phyloP scores from a whole-genome alignment of 2,113 vertebrate genomes.

The Protobothrops flavoviridis region DNA sequence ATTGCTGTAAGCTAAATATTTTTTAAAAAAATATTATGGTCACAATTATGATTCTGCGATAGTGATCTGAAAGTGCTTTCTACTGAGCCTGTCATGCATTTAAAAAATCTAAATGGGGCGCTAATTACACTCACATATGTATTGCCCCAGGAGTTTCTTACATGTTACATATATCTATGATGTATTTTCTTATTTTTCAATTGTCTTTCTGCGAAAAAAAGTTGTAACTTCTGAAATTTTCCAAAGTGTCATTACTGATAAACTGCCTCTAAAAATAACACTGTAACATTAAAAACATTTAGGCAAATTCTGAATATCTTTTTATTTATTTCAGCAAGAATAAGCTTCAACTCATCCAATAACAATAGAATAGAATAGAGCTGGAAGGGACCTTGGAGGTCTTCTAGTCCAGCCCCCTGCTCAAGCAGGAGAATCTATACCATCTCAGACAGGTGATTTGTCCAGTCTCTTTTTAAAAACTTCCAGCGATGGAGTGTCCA shows the following conservation, averaged over 20 bases:
- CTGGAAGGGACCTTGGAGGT: too few species aligned
- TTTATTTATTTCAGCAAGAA: background rate
- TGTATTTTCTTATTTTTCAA: background rate
- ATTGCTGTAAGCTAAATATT: slow-evolving; percentile 78
- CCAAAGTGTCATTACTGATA: background rate
- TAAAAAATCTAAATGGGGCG: background rate
- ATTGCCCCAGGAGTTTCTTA: background rate
- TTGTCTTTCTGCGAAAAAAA: background rate
- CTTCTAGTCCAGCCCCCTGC: too few species aligned
- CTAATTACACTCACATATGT: background rate
- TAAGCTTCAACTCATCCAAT: background rate
- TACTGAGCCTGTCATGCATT: background rate
- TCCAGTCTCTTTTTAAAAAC: too few species aligned
- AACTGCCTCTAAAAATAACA: background rate
- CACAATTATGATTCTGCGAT: background rate
- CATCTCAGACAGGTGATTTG: too few species aligned
- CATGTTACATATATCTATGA: background rate
- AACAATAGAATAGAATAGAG: background rate
- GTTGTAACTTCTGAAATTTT: background rate
- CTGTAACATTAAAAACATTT: background rate
- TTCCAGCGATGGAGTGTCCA: too few species aligned
- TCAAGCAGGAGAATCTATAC: too few species aligned
- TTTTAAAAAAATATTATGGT: slow-evolving; percentile 23
- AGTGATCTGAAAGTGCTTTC: background rate
- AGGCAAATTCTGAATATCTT: background rate